These are phyloP conservation scores for Theonella swinhoei DNA, from an alignment of 37 sponge, comb jelly and placozoan genomes.

Conservation along the genomic window DNA sequence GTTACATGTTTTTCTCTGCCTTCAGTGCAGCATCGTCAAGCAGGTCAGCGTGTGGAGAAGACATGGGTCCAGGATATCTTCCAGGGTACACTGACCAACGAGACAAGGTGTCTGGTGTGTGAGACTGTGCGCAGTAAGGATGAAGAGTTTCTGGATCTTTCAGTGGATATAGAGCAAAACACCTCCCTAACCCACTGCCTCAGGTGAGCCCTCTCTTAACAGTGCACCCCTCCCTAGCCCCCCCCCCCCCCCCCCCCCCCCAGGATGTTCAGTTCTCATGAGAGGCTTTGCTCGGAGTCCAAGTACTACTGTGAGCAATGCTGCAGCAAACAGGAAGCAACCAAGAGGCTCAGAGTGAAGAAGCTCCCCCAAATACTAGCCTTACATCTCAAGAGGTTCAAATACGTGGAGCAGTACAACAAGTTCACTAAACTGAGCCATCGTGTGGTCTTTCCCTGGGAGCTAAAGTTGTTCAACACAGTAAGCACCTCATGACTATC, in stretches of 20 bases:
- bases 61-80: constrained; percentile 94
- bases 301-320: constrained; percentile 98
- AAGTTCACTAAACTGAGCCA: constrained; percentile 91
- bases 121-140: constrained; percentile 94
- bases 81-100: constrained; percentile 91
- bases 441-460: constrained; percentile 96
- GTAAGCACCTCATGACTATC: constrained; percentile 18
- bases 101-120: constrained; percentile 93
- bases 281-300: constrained; percentile 81
- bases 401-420: constrained; percentile 86
- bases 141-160: constrained; percentile 95
- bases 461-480: constrained; percentile 93
- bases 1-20: no score
- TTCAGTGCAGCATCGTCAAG: no score
- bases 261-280: constrained; percentile 84
- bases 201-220: constrained; percentile 42
- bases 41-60: background rate
- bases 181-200: constrained; percentile 93
- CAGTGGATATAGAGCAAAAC: constrained; percentile 97
- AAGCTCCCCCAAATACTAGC: constrained; percentile 90
- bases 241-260: background rate
- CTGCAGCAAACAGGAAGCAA: constrained; percentile 98
- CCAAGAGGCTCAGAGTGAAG: constrained; percentile 92
- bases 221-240: background rate
- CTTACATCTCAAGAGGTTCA: constrained; percentile 97